These are phyloP conservation scores for Enteromius treurensis DNA, from an alignment of 2,797 vertebrate genomes.

Conservation along the genomic window DNA sequence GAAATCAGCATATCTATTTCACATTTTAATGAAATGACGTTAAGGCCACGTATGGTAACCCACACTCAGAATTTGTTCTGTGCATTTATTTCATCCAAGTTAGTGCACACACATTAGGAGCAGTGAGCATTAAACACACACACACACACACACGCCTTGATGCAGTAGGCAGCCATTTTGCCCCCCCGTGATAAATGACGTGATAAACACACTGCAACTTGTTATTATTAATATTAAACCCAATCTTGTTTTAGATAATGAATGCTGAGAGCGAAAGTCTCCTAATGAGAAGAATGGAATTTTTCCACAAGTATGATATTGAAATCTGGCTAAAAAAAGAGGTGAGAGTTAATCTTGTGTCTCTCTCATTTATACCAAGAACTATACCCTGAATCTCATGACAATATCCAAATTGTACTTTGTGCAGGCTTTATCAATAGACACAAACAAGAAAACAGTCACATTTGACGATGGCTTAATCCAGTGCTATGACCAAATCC, in stretches of 20 bases:
- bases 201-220: not conserved
- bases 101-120: not conserved
- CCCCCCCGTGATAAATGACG: too few species aligned
- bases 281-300: constrained; percentile 80
- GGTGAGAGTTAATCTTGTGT: constrained; percentile 66
- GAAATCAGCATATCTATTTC: not conserved
- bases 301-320: constrained; percentile 74
- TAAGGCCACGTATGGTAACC: not conserved
- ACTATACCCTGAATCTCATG: not conserved
- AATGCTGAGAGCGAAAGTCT: constrained; percentile 74
- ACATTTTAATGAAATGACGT: not conserved
- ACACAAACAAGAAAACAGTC: constrained; percentile 77
- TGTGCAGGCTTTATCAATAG: constrained; percentile 76
- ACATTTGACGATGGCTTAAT: constrained; percentile 76
- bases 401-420: not conserved
- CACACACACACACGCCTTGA: too few species aligned
- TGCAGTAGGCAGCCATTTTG: not conserved
- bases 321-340: constrained; percentile 83
- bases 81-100: not conserved
- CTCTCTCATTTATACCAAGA: not conserved
- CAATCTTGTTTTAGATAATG: constrained; percentile 71
- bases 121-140: not conserved
- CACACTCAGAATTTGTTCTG: not conserved
- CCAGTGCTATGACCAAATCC: constrained; percentile 81
- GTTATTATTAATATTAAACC: not conserved